A percentile compares a stretch with the other conserved stretches of the same genome.
These are phyloP conservation scores for Halcyon chelicuti DNA, from an alignment of 2,797 vertebrate species.

Conservation along the genomic window DNA sequence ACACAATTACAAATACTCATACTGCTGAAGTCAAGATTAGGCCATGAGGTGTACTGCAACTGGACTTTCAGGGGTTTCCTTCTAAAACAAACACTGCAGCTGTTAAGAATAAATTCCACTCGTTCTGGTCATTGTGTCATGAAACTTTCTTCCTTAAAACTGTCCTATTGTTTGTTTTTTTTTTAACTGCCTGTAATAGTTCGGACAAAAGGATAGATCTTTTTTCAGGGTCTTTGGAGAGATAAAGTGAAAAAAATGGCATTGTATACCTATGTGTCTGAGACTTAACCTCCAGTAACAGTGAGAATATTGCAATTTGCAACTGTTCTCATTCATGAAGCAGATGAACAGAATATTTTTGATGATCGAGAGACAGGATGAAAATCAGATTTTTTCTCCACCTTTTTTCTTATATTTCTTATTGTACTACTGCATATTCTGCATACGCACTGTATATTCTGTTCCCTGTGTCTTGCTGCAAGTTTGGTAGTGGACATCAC, in stretches of 20 bases:
- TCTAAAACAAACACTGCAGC: neutral
- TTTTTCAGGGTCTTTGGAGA: neutral
- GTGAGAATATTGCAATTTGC: neutral
- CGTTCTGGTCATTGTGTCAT: neutral
- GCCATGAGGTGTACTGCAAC: neutral
- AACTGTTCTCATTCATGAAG: neutral
- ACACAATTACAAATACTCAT: neutral
- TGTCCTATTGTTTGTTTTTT: neutral
- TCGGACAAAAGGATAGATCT: neutral
- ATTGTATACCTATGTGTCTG: neutral
- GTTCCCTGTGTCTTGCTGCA: neutral
- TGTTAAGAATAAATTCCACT: neutral
- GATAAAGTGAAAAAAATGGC: neutral
- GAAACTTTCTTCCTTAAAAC: neutral
- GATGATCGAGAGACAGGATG: neutral
- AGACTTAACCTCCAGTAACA: neutral
- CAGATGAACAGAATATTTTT: neutral
- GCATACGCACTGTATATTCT: neutral
- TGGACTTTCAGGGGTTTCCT: neutral
- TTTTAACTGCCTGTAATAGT: neutral
- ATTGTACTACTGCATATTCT: neutral
- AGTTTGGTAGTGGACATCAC: neutral
- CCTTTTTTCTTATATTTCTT: neutral
- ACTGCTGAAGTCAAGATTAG: neutral
- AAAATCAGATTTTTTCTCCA: neutral